Percentiles rank a stretch among this genome's conserved stretches.
These are phyloP conservation scores for Clepsis dumicolana DNA, from an alignment of 2,888 invertebrate genomes.

Conservation along the genomic window DNA sequence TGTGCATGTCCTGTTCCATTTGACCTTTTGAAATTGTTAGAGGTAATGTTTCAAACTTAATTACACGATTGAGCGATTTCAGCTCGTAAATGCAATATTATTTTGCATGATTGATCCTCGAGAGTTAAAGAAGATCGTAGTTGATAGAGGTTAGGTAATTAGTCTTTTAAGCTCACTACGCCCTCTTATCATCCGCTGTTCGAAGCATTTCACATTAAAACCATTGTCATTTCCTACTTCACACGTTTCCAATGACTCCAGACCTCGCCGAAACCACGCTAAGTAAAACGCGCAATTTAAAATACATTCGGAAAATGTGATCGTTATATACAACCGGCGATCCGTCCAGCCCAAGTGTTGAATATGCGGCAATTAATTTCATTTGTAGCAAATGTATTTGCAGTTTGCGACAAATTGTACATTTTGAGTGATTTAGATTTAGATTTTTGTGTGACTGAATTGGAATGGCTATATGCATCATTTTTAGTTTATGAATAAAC, in stretches of 20 bases:
- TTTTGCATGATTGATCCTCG: no score
- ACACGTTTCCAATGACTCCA: conserved; percentile 56
- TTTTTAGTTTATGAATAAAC: neutral
- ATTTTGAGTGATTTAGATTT: neutral
- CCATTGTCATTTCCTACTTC: conserved; percentile 58
- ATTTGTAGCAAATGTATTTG: conserved; percentile 1
- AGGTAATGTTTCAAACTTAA: no score
- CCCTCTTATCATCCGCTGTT: conserved; percentile 53
- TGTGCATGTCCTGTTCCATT: no score
- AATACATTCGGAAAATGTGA: conserved; percentile 27
- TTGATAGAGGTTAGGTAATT: no score
- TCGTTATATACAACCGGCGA: conserved; percentile 20
- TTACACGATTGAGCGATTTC: no score
- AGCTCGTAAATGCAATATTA: no score
- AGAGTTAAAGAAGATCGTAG: no score
- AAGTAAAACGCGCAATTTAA: conserved; percentile 26
- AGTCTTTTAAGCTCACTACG: neutral
- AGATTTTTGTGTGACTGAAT: neutral
- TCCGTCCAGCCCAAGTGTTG: neutral
- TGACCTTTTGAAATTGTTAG: no score
- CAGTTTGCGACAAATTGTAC: neutral
- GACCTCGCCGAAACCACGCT: conserved; percentile 30
- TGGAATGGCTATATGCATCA: neutral
- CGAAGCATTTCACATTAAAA: conserved; percentile 56
- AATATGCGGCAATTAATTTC: conserved; percentile 8